Evolutionary conservation across 2,797 vertebrate species (phyloP).

Genomic region (Champsocephalus gunnari): DNA sequence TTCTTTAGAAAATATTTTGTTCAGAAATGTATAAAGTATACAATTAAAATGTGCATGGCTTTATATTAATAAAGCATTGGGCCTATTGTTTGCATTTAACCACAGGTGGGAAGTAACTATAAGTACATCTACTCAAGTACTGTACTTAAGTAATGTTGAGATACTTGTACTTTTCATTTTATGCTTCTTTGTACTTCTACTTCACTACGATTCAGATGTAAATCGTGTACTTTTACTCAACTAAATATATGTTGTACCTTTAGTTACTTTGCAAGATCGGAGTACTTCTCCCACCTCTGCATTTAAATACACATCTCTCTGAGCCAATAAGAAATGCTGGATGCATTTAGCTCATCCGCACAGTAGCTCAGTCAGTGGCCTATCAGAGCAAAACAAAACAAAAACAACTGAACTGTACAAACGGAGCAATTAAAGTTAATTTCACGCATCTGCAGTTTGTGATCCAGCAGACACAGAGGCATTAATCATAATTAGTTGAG

Average conservation of each 20-base stretch:
- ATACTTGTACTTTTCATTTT: too few relatives aligned
- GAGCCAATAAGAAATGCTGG: constrained; percentile 36
- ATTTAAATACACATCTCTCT: constrained; percentile 46
- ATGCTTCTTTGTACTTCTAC: too few relatives aligned
- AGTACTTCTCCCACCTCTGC: background rate
- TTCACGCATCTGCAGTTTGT: constrained; percentile 80
- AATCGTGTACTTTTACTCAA: too few relatives aligned
- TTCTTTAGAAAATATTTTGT: too few relatives aligned
- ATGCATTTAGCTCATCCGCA: constrained; percentile 49
- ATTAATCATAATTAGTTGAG: constrained; percentile 82
- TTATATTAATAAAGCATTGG: background rate
- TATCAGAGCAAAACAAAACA: constrained; percentile 70
- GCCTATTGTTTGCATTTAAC: background rate
- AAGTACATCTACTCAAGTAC: too few relatives aligned
- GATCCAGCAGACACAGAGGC: constrained; percentile 68
- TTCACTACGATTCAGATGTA: too few relatives aligned
- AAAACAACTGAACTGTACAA: constrained; percentile 73
- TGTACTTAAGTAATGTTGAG: too few relatives aligned
- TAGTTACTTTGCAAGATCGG: too few relatives aligned
- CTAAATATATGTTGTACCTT: too few relatives aligned
- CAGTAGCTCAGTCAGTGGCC: constrained; percentile 44
- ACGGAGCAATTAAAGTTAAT: constrained; percentile 81
- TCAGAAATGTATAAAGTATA: background rate
- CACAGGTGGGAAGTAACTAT: too few relatives aligned
- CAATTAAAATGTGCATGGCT: background rate